Conservation (phyloP, 2,888 invertebrate species). For the Panorpa germanica region DNA sequence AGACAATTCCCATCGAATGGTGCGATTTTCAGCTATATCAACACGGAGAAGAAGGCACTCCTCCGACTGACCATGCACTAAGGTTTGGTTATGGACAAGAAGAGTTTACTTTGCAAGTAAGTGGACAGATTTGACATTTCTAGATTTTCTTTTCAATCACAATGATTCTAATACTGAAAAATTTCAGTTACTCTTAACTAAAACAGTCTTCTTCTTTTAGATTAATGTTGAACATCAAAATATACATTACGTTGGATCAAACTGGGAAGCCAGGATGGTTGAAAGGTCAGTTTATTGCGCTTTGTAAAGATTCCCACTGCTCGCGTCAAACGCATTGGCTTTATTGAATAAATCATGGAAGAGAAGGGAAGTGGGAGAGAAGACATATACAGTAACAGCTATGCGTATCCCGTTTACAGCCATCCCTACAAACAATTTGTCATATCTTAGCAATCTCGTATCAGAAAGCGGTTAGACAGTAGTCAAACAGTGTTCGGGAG, state of each 20-base stretch:
- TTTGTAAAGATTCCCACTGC: constrained; percentile 5
- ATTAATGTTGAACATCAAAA: constrained; percentile 37
- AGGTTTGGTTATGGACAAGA: constrained; percentile 34
- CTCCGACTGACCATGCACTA: constrained; percentile 45
- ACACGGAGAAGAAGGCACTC: constrained; percentile 44
- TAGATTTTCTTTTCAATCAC: no score
- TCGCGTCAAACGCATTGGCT: neutral
- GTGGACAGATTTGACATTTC: no score
- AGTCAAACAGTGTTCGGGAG: no score
- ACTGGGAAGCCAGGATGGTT: constrained; percentile 47
- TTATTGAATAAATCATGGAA: neutral
- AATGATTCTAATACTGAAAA: neutral
- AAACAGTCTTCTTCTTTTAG: constrained; percentile 19
- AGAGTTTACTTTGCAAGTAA: constrained; percentile 34
- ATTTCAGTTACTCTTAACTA: neutral
- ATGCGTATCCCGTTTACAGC: no score
- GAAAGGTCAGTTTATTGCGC: constrained; percentile 34
- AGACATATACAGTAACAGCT: no score
- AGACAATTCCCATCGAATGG: constrained; percentile 34
- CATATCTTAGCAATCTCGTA: no score
- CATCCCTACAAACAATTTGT: no score
- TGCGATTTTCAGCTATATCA: constrained; percentile 43
- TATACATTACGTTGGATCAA: constrained; percentile 41
- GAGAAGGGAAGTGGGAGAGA: no score
- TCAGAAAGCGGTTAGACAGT: no score